Base-by-base conservation (phyloP, 2,888 invertebrate genomes). In the Ennomos erosarius region DNA sequence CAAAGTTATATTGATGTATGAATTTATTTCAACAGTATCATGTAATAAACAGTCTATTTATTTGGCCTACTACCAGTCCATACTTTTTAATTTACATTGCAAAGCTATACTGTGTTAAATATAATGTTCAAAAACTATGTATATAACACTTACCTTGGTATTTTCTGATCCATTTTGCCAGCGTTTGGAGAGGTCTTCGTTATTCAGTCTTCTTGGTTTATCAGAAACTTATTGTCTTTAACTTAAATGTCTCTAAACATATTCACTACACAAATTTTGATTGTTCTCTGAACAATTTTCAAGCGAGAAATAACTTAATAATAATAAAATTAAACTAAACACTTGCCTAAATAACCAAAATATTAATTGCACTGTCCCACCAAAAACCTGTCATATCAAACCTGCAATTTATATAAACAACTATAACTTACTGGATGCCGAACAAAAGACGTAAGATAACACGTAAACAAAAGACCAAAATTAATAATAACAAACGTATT, bases 371-470 rank as follows among this genome's bases (percentile, higher is more conserved):
- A 64, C 58, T 64, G 49, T 33, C 55, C 57, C 59, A 68, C 64
- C 45, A 62, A 70, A 66, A 69, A 73, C 60, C 65, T 74, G 78
- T 79, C 84, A 83, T 83, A 81, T 85, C 81, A 82, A 82, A 83
- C 81, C 78, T 75, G 70, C 62, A 69, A 54, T 53, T 59, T 62
- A 61, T 63, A 55, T 59, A 59, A 49, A 64, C 26, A 68, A 69
- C 52, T 65, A 60, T 46, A 43, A 39, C 39, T 39, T 55, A 65
- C 61, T 55, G 57, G 64, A 49, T 54, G 48, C 48, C 50, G 62
- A 59, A 68, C 65, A 69, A 65, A 67, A 65, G 55, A 64, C 51
- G 59, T 62, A 67, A 38, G 56, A 64, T 55, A 66, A 65, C 67
- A 75, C 64, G 74, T 78, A 82, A 82, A 82, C 79, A 81, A 75